These are phyloP conservation scores for Onchidella celtica DNA, from an alignment of 2,888 invertebrate genomes.

Conservation along the genomic window DNA sequence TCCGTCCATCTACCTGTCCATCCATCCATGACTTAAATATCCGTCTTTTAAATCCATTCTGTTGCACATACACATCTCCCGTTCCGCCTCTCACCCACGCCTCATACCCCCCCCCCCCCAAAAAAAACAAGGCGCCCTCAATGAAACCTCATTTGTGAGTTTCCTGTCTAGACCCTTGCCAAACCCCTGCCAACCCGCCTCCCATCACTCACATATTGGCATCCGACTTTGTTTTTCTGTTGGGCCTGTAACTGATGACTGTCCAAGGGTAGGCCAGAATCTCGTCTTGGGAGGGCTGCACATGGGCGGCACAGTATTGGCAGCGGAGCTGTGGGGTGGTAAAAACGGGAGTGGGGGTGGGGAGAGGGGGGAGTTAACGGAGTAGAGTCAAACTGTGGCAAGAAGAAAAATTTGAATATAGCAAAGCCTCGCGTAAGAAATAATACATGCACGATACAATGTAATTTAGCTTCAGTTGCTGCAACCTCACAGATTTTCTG, in stretches of 20 bases:
- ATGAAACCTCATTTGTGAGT: no score
- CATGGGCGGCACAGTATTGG: slow-evolving; percentile 20
- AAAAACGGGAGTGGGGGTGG: neutral
- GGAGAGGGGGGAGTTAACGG: neutral
- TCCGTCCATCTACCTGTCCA: neutral
- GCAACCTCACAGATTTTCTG: no score
- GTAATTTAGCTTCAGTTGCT: no score
- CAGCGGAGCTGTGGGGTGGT: neutral
- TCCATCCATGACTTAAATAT: neutral
- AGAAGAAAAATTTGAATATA: neutral
- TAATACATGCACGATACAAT: no score
- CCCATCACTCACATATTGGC: no score
- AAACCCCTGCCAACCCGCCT: no score
- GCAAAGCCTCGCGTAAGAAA: no score
- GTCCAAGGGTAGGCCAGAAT: slow-evolving; percentile 34
- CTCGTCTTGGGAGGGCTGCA: slow-evolving; percentile 27
- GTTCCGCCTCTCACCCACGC: neutral
- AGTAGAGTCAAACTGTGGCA: neutral
- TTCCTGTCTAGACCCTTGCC: no score
- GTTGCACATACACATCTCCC: neutral
- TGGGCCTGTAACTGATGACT: neutral
- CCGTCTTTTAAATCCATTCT: neutral
- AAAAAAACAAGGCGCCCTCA: no score
- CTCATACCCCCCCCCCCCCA: neutral
- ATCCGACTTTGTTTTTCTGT: neutral